phyloP scores from a whole-genome alignment of 2,888 invertebrate species.

The Nomada ruficornis region DNA sequence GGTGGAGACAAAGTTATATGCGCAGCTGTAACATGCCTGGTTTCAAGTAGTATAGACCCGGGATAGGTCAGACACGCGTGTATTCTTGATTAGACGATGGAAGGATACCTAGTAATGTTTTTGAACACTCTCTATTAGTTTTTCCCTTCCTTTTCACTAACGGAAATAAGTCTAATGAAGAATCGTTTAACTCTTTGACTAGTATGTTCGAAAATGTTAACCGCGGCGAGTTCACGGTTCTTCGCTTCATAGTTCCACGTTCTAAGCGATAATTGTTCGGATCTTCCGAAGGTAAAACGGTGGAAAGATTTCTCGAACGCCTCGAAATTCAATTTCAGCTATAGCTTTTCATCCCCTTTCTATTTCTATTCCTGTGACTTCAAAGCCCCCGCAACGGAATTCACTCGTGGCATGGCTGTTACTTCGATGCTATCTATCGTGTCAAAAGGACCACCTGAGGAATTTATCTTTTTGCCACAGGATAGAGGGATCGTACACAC shows the following conservation, averaged over 20 bases:
- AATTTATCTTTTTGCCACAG: conserved; percentile 12
- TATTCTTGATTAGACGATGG: background rate
- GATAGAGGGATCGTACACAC: background rate
- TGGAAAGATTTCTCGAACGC: conserved; percentile 16
- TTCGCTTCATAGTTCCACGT: background rate
- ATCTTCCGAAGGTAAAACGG: conserved; percentile 5
- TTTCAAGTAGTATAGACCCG: too few relatives aligned
- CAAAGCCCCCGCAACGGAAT: conserved; percentile 27
- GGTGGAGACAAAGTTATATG: too few relatives aligned
- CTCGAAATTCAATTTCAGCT: conserved; percentile 43
- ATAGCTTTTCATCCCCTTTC: background rate
- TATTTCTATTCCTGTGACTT: conserved; percentile 37
- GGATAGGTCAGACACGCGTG: background rate
- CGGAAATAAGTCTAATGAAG: too few relatives aligned
- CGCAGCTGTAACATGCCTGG: too few relatives aligned
- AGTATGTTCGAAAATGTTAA: too few relatives aligned
- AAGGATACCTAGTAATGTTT: too few relatives aligned
- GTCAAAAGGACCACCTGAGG: background rate
- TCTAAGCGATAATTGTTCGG: background rate
- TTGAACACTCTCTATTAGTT: too few relatives aligned
- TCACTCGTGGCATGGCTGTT: conserved; percentile 17
- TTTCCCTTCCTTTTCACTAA: too few relatives aligned
- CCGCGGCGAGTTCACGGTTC: too few relatives aligned
- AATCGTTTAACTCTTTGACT: too few relatives aligned
- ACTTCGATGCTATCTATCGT: conserved; percentile 14